These are phyloP conservation scores for Procambarus clarkii DNA, from an alignment of 1,140 invertebrate species.

Conservation along the genomic window DNA sequence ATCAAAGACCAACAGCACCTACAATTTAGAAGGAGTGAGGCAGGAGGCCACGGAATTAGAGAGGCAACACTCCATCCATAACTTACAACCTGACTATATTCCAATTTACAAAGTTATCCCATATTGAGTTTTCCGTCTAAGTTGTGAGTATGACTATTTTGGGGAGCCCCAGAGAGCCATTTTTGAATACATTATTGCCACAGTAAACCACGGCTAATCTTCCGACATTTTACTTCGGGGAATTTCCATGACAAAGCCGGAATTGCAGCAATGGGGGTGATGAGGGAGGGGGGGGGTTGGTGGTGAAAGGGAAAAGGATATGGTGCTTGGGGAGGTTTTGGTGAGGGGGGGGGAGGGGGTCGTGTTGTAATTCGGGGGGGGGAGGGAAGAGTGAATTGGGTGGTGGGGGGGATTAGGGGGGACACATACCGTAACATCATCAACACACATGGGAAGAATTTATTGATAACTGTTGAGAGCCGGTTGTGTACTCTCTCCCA, in stretches of 20 bases:
- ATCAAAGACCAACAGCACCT: too few species aligned
- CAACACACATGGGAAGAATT: too few species aligned
- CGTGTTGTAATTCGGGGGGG: neutral
- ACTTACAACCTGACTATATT: slow-evolving; percentile 11
- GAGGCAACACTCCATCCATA: neutral
- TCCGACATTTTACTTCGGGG: slow-evolving; percentile 50
- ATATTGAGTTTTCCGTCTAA: slow-evolving; percentile 46
- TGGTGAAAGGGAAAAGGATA: neutral
- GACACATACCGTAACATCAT: too few species aligned
- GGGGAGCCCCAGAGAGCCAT: slow-evolving; percentile 38
- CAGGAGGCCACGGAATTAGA: too few species aligned
- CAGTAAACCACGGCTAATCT: slow-evolving; percentile 53
- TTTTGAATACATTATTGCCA: slow-evolving; percentile 55
- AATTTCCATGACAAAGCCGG: slow-evolving; percentile 48
- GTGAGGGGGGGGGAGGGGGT: neutral
- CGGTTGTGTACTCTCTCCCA: too few species aligned
- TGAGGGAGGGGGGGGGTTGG: neutral
- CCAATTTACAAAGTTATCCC: slow-evolving; percentile 53
- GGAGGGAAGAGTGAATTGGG: neutral
- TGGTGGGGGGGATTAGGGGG: too few species aligned
- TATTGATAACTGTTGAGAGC: too few species aligned
- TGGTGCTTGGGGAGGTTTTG: neutral
- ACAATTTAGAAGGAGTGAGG: too few species aligned
- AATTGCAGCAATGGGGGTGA: slow-evolving; percentile 18
- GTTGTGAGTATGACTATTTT: slow-evolving; percentile 53